Conservation (phyloP, 2,113 vertebrate genomes). For the Donacobius atricapilla region DNA sequence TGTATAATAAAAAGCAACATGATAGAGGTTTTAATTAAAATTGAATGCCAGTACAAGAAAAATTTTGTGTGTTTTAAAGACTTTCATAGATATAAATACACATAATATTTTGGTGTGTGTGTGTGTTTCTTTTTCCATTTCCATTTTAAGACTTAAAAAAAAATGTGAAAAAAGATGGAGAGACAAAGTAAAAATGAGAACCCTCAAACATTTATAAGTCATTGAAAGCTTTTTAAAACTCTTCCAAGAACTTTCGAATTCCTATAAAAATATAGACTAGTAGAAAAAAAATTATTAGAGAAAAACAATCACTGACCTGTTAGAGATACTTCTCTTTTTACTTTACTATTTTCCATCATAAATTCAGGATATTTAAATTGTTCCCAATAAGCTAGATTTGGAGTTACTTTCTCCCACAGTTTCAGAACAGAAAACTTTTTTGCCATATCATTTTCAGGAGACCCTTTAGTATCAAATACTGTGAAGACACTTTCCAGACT, state of each 20-base stretch:
- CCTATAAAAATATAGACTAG: neutral
- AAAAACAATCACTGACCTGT: neutral
- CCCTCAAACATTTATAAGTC: neutral
- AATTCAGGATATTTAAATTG: neutral
- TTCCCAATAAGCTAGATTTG: neutral
- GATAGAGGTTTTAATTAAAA: neutral
- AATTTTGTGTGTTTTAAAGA: neutral
- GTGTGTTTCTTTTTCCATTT: neutral
- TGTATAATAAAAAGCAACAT: neutral
- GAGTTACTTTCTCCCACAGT: neutral
- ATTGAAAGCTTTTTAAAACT: neutral
- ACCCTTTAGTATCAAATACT: neutral
- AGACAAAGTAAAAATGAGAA: neutral
- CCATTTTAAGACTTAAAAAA: neutral
- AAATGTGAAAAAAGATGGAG: neutral
- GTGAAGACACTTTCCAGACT: neutral
- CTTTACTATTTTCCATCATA: neutral
- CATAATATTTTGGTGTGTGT: neutral
- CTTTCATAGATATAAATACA: neutral
- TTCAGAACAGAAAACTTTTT: neutral
- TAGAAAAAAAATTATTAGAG: neutral
- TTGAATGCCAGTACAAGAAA: neutral
- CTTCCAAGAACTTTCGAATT: neutral
- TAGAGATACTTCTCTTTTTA: neutral
- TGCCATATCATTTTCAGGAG: neutral